A percentile compares a stretch with the other conserved stretches of the same genome.
Evolutionary conservation across 1,140 invertebrate species (phyloP).

Genomic region (Sipha flava): DNA sequence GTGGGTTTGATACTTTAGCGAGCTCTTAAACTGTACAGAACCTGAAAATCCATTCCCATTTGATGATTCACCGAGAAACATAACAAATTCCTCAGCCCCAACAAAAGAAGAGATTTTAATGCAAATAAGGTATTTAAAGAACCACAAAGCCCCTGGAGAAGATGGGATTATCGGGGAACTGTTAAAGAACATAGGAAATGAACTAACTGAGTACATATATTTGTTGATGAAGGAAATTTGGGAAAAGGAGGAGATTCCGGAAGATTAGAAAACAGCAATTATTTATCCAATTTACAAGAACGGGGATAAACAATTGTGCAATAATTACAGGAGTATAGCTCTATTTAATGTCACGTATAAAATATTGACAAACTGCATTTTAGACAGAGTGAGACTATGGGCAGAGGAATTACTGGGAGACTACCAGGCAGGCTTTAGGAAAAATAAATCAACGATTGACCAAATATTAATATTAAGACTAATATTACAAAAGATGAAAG

Average conservation of each 20-base stretch:
- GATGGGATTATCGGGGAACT: background rate
- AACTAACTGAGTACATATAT: background rate
- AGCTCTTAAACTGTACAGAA: background rate
- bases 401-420: background rate
- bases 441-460: background rate
- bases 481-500: background rate
- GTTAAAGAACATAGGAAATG: background rate
- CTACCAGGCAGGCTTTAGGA: slow-evolving; percentile 1
- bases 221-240: background rate
- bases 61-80: background rate
- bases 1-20: background rate
- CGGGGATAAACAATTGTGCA: slow-evolving; percentile 36
- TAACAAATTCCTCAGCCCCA: background rate
- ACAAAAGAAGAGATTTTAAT: background rate
- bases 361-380: slow-evolving; percentile 3
- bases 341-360: slow-evolving; percentile 34
- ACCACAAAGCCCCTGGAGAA: background rate
- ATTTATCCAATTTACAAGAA: slow-evolving; percentile 40
- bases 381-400: background rate
- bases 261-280: slow-evolving; percentile 37
- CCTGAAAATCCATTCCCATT: background rate
- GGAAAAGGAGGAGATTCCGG: slow-evolving; percentile 35
- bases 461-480: slow-evolving; percentile 7
- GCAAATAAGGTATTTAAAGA: background rate
- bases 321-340: slow-evolving; percentile 39